Evolutionary conservation across 2,113 vertebrate genomes (phyloP), one percentile per base, ranked within the genome.

Genomic region (Caranx ignobilis): DNA sequence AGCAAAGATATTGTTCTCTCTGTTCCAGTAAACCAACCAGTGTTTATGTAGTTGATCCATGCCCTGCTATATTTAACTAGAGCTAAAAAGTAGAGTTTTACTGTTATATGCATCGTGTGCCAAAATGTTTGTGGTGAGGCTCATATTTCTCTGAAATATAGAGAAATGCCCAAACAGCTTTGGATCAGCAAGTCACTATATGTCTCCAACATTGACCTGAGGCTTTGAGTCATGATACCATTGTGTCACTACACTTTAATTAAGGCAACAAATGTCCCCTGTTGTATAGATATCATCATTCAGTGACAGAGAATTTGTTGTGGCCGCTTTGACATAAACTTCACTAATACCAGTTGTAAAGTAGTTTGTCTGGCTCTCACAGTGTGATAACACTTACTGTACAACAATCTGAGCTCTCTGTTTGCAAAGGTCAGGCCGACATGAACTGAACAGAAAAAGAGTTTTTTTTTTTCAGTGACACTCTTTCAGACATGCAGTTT

Each of bases 241-340:
- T 55, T 13, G 12, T 60, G 21, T 63, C 73, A 71, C 71, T 73
- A 31, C 3, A 11, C 61, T 79, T 75, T 81, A 78, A 87, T 83
- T 77, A 75, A 48, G 16, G 34, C 66, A 81, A 76, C 70, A 81
- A 76, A 78, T 72, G 76, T 87, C 73, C 37, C 18, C 59, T 77
- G 75, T 71, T 69, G 67, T 39, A 19, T 41, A 50, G 61, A 82
- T 73, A 82, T 61, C 77, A 79, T 86, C 56, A 75, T 19, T 82
- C n/a, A 6, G 18, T 55, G 68, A 55, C 43, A 65, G 57, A 60
- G 11, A 67, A 41, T 60, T 39, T 62, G 19, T 16, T 39, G n/a
- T 61, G 34, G 47, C 57, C 35, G 39, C 57, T 31, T 70, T 81
- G 64, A 75, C 79, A 7, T 77, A 39, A 82, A 75, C 52, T 66